Evolutionary conservation across 2,113 vertebrate species (phyloP).

Genomic region (Plecturocebus donacophilus): DNA sequence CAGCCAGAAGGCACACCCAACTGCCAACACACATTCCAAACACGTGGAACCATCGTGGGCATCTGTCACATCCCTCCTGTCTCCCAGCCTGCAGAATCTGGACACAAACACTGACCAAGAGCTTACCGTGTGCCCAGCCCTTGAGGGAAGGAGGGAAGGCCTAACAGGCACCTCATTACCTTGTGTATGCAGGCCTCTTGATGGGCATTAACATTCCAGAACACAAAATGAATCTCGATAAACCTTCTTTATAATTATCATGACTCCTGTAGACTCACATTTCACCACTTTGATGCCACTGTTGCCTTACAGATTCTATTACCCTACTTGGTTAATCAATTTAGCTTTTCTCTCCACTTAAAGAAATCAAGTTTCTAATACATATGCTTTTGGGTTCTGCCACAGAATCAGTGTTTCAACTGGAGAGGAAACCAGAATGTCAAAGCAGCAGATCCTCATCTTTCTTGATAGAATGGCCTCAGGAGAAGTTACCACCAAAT

Average conservation of each 20-base stretch:
- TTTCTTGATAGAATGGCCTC: background rate
- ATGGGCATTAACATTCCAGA: background rate
- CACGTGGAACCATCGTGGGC: background rate
- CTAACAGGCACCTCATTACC: too few species aligned
- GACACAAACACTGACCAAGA: background rate
- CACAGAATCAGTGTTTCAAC: background rate
- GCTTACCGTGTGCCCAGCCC: background rate
- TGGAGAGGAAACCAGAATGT: background rate
- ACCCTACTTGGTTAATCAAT: background rate
- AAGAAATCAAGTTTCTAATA: background rate
- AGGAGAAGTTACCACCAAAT: background rate
- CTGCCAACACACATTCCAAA: background rate
- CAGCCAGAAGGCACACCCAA: background rate
- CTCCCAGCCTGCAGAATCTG: background rate
- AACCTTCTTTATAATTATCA: background rate
- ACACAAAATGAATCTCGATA: background rate
- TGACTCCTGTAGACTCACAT: background rate
- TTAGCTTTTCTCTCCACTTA: background rate
- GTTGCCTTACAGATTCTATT: background rate
- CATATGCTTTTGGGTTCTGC: background rate
- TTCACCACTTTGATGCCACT: background rate
- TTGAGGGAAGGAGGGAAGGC: accelerated
- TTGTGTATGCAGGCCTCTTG: background rate
- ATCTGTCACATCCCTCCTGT: background rate
- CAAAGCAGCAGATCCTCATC: background rate